Percentiles rank a stretch among this genome's conserved stretches.
phyloP scores from a whole-genome alignment of 2,888 invertebrate species.

The Drosophila suboccidentalis region DNA sequence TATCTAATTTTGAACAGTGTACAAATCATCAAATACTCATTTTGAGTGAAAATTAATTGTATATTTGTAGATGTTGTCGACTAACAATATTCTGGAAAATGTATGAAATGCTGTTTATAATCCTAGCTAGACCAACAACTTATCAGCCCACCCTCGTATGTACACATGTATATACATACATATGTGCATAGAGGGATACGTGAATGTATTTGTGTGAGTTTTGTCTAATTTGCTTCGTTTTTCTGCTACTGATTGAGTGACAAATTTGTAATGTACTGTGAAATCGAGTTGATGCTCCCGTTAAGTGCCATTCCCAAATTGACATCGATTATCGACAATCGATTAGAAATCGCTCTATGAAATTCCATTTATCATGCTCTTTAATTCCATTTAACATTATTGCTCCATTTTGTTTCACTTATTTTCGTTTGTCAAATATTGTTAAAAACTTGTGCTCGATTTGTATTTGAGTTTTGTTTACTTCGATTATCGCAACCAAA shows the following conservation, averaged over 20 bases:
- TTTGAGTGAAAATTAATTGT: too few species aligned
- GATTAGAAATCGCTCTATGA: conserved; percentile 20
- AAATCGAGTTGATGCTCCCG: conserved; percentile 46
- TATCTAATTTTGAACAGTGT: too few species aligned
- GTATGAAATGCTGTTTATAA: too few species aligned
- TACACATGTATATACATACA: neutral
- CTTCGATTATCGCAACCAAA: conserved; percentile 29
- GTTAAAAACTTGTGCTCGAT: conserved; percentile 11
- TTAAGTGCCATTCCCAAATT: conserved; percentile 27
- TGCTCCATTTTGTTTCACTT: neutral
- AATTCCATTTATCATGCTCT: conserved; percentile 39
- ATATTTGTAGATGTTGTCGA: too few species aligned
- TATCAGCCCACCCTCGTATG: neutral
- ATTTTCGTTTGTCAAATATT: conserved; percentile 20
- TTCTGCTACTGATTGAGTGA: conserved; percentile 56
- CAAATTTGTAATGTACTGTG: conserved; percentile 58
- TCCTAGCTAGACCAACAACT: neutral
- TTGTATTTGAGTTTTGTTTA: conserved; percentile 31
- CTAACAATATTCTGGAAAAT: too few species aligned
- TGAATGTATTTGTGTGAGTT: conserved; percentile 12
- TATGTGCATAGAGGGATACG: neutral
- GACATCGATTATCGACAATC: conserved; percentile 9
- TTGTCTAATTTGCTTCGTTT: conserved; percentile 63
- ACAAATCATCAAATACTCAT: too few species aligned
- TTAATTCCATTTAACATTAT: conserved; percentile 10